Evolutionary conservation across 2,888 invertebrate species (phyloP), one percentile per base, ranked within the genome.

Genomic region (Metallyticus violacea): DNA sequence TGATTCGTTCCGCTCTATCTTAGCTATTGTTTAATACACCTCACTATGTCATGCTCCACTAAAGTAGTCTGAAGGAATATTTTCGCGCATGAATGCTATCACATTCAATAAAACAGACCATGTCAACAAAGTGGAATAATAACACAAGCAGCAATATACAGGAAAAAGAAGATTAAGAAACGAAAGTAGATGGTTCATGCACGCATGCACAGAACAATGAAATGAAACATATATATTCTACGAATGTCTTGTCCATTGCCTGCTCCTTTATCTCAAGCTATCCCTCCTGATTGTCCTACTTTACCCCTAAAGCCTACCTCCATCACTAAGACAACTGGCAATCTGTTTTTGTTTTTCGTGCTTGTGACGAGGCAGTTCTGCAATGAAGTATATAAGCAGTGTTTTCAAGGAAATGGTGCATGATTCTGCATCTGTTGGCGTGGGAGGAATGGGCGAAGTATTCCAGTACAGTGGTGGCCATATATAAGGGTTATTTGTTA

Each of bases 11-110:
- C 40, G 40, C 40, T 62, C 40, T 62, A 62, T 62, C 40, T 62
- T 62, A 62, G 22, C 40, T 62, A 62, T 62, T 62, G 40, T 62
- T 62, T 62, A 62, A 25, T 62, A 22, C 25, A 7, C 25, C 81
- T 30, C 40, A 40, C 81, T 22, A 82, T 25, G 87, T 87, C 87
- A 86, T 80, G 87, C 87, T 87, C 87, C 87, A 87, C 86, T 87
- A 86, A 87, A 85, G 86, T 25, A 7, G 26, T 40, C 27, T 25
- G 7, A 77, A 81, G 40, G 40, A 77, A 83, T 28, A 83, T 7
- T 83, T 77, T 3, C n/a, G n/a, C 22, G 7, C 28, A n/a, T 26
- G 77, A 83, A 77, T n/a, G 83, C 77, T 83, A 77, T 77, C 77
- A 22, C 40, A 62, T 62, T n/a, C n/a, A n/a, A n/a, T n/a, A n/a